phyloP scores from a whole-genome alignment of 2,888 invertebrate species.

The Dusona sp. region DNA sequence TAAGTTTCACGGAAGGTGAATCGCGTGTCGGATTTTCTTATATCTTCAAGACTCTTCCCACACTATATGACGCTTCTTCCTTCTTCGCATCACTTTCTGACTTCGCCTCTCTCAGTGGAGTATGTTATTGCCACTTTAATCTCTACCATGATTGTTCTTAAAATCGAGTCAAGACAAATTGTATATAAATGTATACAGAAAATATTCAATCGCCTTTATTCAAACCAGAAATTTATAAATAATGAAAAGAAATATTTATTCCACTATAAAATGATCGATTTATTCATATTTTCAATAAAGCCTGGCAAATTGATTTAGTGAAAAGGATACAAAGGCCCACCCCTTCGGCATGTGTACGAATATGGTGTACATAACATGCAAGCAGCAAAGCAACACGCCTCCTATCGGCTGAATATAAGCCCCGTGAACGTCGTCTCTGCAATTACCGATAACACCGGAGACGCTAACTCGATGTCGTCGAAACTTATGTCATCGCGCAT shows the following conservation, averaged over 20 bases:
- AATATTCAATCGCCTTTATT: too few species aligned
- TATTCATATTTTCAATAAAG: not conserved
- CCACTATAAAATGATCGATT: not conserved
- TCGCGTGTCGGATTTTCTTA: conserved; percentile 73
- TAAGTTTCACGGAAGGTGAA: conserved; percentile 84
- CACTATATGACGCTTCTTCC: conserved; percentile 29
- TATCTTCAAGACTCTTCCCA: conserved; percentile 23
- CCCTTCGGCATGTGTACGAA: not conserved
- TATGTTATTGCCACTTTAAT: conserved; percentile 1
- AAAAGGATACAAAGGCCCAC: not conserved
- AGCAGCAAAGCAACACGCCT: conserved; percentile 20
- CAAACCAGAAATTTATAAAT: not conserved
- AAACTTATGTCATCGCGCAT: conserved; percentile 51
- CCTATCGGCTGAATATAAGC: conserved; percentile 33
- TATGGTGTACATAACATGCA: not conserved
- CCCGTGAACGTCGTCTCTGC: conserved; percentile 37
- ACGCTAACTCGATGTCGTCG: conserved; percentile 56
- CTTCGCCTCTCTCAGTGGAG: not conserved
- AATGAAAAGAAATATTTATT: not conserved
- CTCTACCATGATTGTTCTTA: not conserved
- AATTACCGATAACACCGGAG: conserved; percentile 58
- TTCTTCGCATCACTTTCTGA: conserved; percentile 51
- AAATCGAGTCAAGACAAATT: not conserved
- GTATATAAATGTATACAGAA: not conserved
- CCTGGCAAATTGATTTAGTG: not conserved